Conservation (phyloP, 2,797 vertebrate genomes). For the Fratercula arctica region DNA sequence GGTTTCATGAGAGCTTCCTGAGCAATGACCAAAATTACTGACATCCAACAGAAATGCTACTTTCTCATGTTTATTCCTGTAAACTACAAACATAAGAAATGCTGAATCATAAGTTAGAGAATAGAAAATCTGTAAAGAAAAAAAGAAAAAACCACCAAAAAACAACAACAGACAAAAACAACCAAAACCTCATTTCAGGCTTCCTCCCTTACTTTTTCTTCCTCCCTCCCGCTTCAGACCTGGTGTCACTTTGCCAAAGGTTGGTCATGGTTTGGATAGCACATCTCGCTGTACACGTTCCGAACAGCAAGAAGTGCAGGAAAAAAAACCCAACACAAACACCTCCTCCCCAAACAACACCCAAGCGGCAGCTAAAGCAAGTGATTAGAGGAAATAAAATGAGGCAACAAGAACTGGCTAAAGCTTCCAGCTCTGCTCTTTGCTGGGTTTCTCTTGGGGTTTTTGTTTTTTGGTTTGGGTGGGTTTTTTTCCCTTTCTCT, state of each 20-base stretch:
- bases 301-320: conserved; percentile 45
- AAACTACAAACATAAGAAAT: conserved; percentile 51
- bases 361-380: conserved; percentile 26
- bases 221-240: conserved; percentile 23
- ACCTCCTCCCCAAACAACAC: conserved; percentile 55
- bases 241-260: not conserved
- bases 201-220: conserved; percentile 19
- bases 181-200: not conserved
- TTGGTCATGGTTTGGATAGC: conserved; percentile 42
- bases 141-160: not conserved
- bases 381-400: conserved; percentile 41
- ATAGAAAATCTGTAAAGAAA: not conserved
- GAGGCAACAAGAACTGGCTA: conserved; percentile 3
- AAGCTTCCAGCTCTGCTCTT: not conserved
- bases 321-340: conserved; percentile 33
- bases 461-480: not conserved
- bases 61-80: conserved; percentile 53
- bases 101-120: conserved; percentile 10
- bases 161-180: not conserved
- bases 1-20: conserved; percentile 1
- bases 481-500: not conserved
- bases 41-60: conserved; percentile 43
- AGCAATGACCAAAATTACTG: not conserved
- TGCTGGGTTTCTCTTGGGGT: not conserved
- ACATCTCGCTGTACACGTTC: conserved; percentile 32